Evolutionary conservation across 2,113 vertebrate genomes (phyloP).

Genomic region (Nestor notabilis): DNA sequence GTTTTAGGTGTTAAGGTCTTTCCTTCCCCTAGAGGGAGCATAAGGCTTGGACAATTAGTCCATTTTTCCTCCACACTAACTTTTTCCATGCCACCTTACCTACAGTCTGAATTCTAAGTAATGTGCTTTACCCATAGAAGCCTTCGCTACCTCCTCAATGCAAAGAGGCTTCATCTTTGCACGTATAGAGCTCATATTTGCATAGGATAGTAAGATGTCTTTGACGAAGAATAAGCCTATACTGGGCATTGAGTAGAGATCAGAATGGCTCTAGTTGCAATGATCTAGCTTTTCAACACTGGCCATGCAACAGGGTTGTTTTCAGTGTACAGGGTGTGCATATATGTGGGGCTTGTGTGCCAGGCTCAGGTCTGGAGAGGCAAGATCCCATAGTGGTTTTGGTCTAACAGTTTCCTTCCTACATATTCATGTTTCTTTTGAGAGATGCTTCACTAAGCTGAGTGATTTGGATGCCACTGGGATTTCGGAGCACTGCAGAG

Average conservation of each 20-base stretch:
- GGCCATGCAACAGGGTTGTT: neutral
- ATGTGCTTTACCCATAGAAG: neutral
- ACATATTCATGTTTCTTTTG: neutral
- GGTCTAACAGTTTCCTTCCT: neutral
- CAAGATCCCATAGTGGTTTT: neutral
- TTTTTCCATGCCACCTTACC: neutral
- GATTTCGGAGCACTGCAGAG: neutral
- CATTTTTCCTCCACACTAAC: neutral
- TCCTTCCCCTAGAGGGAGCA: constrained; percentile 56
- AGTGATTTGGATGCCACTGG: neutral
- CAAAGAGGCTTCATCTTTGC: neutral
- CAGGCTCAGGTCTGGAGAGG: neutral
- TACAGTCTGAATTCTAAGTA: neutral
- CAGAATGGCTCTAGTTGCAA: neutral
- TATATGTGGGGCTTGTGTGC: neutral
- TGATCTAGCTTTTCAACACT: neutral
- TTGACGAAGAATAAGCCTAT: neutral
- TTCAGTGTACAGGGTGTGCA: neutral
- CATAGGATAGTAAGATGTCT: neutral
- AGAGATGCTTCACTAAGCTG: neutral
- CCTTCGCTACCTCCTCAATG: neutral
- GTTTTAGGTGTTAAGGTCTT: neutral
- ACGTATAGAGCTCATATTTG: neutral
- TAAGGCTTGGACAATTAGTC: neutral
- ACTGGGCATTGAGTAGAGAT: neutral